These are phyloP conservation scores for Enteromius anoplus DNA, from an alignment of 2,797 vertebrate species.

Conservation along the genomic window DNA sequence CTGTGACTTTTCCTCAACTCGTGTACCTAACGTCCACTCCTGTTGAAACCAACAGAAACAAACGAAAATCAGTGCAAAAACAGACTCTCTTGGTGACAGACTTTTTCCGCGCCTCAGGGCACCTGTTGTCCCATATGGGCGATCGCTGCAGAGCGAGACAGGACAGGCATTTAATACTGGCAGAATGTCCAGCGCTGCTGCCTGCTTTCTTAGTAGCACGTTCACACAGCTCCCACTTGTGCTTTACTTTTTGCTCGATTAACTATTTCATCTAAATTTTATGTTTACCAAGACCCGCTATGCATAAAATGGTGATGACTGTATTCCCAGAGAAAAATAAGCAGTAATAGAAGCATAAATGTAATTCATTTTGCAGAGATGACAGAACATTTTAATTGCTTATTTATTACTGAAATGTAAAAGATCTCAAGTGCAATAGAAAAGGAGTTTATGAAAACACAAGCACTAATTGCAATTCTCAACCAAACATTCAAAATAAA, in stretches of 20 bases:
- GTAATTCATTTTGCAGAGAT: background rate
- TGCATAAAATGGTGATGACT: background rate
- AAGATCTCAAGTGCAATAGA: background rate
- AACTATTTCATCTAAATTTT: background rate
- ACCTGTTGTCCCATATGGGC: constrained; percentile 56
- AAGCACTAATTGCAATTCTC: too few species aligned
- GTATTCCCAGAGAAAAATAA: background rate
- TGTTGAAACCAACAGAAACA: constrained; percentile 48
- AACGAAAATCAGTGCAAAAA: constrained; percentile 43
- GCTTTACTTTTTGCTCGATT: background rate
- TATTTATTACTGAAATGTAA: background rate
- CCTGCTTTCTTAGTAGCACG: background rate
- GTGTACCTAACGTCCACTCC: constrained; percentile 25
- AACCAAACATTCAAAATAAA: background rate
- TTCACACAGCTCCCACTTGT: constrained; percentile 24
- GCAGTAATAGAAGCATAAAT: background rate
- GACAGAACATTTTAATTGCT: background rate
- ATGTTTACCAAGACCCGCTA: background rate
- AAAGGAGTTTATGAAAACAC: background rate
- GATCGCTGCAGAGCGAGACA: constrained; percentile 34
- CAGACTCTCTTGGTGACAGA: constrained; percentile 48
- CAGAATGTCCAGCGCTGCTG: constrained; percentile 28
- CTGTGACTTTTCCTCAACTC: constrained; percentile 8
- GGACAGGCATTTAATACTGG: constrained; percentile 41
- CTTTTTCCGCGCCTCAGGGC: constrained; percentile 51